Evolutionary conservation across 2,888 invertebrate genomes (phyloP).

Genomic region (Drosophila emarginata): DNA sequence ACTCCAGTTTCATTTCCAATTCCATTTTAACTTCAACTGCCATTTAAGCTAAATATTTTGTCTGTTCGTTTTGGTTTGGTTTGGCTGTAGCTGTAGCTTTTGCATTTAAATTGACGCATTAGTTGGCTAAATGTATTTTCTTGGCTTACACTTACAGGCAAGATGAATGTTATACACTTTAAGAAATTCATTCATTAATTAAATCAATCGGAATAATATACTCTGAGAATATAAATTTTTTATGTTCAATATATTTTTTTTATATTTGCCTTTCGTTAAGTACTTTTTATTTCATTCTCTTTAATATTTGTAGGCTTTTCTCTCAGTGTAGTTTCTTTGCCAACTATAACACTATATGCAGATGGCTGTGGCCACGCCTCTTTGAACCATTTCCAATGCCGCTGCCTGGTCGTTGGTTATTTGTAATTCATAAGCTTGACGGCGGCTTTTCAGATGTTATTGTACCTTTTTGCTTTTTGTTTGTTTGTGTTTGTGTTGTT

Average conservation of each 20-base stretch:
- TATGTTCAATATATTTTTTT: too few species aligned
- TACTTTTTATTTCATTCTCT: not conserved
- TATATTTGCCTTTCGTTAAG: too few species aligned
- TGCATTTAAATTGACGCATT: constrained; percentile 73
- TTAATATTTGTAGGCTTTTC: not conserved
- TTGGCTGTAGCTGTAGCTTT: constrained; percentile 31
- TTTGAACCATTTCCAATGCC: constrained; percentile 37
- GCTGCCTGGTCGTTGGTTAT: constrained; percentile 53
- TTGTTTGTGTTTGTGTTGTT: constrained; percentile 56
- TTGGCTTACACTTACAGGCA: constrained; percentile 40
- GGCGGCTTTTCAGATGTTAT: constrained; percentile 56
- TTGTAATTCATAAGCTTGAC: constrained; percentile 75
- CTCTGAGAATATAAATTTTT: too few species aligned
- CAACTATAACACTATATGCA: constrained; percentile 51
- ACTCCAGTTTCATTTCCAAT: constrained; percentile 48
- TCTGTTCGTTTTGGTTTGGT: constrained; percentile 45
- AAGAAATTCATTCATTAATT: not conserved
- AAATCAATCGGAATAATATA: not conserved
- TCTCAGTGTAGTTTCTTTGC: constrained; percentile 18
- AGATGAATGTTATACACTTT: constrained; percentile 10
- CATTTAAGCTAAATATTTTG: constrained; percentile 72
- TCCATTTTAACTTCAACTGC: constrained; percentile 55
- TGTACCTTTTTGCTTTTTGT: not conserved
- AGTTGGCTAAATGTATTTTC: constrained; percentile 69
- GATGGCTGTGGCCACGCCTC: constrained; percentile 65